Evolutionary conservation across 2,888 invertebrate species (phyloP).

Genomic region (Lycophotia porphyrea): DNA sequence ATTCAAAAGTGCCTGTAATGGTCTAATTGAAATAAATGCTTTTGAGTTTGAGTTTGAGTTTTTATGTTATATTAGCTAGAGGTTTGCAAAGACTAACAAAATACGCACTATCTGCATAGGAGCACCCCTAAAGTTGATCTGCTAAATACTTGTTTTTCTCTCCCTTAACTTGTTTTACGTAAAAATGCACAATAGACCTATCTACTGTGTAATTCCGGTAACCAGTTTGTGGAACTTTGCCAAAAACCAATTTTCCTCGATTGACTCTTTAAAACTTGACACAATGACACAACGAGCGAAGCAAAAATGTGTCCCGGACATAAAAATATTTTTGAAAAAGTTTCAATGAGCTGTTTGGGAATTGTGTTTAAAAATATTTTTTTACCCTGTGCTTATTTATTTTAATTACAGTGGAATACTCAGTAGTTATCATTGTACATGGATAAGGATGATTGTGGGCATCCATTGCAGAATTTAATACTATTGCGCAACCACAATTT

Average conservation of each 20-base stretch:
- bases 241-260: slow-evolving; percentile 61
- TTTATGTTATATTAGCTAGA: not conserved
- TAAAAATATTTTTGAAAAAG: slow-evolving; percentile 38
- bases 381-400: slow-evolving; percentile 8
- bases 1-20: too few relatives aligned
- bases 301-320: slow-evolving; percentile 35
- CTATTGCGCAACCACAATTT: not conserved
- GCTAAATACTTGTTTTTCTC: slow-evolving; percentile 1
- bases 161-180: not conserved
- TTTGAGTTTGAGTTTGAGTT: too few relatives aligned
- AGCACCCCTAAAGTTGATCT: not conserved
- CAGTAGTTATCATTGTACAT: too few relatives aligned
- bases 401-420: slow-evolving; percentile 17
- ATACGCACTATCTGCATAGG: not conserved
- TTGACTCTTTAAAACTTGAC: slow-evolving; percentile 61
- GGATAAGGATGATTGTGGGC: not conserved
- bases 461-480: not conserved
- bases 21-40: too few relatives aligned
- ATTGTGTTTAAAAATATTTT: slow-evolving; percentile 12
- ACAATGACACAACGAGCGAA: slow-evolving; percentile 52
- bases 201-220: slow-evolving; percentile 37
- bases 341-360: slow-evolving; percentile 31
- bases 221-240: slow-evolving; percentile 55
- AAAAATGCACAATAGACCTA: slow-evolving; percentile 47
- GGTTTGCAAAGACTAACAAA: not conserved